These are phyloP conservation scores for Lucilia sericata DNA, from an alignment of 1,140 invertebrate genomes.

Conservation along the genomic window DNA sequence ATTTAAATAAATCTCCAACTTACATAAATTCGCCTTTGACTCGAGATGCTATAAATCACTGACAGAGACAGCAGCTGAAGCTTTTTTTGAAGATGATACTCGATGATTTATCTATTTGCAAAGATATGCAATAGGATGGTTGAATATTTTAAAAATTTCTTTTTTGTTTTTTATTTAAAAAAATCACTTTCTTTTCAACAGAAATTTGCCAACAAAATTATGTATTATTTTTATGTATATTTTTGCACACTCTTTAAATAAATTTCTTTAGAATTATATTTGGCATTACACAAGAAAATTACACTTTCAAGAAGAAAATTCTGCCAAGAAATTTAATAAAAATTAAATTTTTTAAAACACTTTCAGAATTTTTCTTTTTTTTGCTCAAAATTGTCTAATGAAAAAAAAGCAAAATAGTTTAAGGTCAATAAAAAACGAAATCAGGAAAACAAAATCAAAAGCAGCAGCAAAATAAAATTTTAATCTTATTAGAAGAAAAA, in stretches of 20 bases:
- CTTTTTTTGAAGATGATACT: too few species aligned
- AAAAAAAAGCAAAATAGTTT: conserved; percentile 2
- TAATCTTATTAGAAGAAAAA: conserved; percentile 1
- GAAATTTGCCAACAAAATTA: too few species aligned
- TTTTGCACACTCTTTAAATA: conserved; percentile 7
- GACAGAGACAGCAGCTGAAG: too few species aligned
- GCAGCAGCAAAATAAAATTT: neutral
- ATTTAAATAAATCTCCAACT: too few species aligned
- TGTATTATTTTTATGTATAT: too few species aligned
- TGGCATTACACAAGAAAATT: neutral
- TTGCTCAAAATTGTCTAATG: neutral
- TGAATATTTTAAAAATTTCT: too few species aligned
- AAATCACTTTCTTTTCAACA: too few species aligned
- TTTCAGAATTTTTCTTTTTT: neutral
- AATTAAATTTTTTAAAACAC: neutral
- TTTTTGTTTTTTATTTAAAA: too few species aligned
- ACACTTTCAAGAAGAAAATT: neutral
- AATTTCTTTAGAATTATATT: neutral
- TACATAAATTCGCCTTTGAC: too few species aligned
- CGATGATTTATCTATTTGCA: too few species aligned
- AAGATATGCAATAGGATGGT: too few species aligned
- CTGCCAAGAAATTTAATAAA: neutral
- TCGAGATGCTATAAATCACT: too few species aligned
- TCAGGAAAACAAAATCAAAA: neutral
- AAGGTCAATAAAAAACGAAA: neutral